Conservation (phyloP, 2,888 invertebrate genomes). For the Aleiodes alternator region DNA sequence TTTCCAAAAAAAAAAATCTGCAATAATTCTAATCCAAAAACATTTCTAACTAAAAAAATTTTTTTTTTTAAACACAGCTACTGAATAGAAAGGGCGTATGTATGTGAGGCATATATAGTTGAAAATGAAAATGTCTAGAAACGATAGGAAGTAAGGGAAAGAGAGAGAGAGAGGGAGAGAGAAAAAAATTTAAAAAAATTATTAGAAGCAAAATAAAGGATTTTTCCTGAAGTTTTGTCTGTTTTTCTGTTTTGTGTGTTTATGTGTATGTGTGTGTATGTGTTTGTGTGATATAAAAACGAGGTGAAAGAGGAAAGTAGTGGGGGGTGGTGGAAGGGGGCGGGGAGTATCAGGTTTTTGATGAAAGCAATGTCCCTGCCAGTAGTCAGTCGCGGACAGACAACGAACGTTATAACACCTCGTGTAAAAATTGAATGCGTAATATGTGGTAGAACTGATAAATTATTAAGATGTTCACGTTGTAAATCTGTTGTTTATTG, state of each 20-base stretch:
- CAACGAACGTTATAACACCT: conserved; percentile 54
- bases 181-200: too few species aligned
- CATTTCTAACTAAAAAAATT: neutral
- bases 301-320: neutral
- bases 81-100: conserved; percentile 54
- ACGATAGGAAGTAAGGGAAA: too few species aligned
- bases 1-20: too few species aligned
- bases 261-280: conserved; percentile 24
- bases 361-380: conserved; percentile 65
- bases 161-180: too few species aligned
- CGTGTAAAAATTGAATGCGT: conserved; percentile 73
- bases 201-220: too few species aligned
- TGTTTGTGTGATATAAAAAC: conserved; percentile 26
- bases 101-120: conserved; percentile 42
- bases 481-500: conserved; percentile 87
- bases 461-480: conserved; percentile 84
- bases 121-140: conserved; percentile 56
- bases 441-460: conserved; percentile 80
- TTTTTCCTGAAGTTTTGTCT: neutral
- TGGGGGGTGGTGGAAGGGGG: conserved; percentile 32
- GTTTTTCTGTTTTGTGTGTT: too few species aligned
- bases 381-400: conserved; percentile 65
- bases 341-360: conserved; percentile 55
- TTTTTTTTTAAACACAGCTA: too few species aligned
- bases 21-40: neutral